Percentiles rank a stretch among this genome's conserved stretches.
Evolutionary conservation across 2,888 invertebrate genomes (phyloP).

Genomic region (Harpalus rufipes): DNA sequence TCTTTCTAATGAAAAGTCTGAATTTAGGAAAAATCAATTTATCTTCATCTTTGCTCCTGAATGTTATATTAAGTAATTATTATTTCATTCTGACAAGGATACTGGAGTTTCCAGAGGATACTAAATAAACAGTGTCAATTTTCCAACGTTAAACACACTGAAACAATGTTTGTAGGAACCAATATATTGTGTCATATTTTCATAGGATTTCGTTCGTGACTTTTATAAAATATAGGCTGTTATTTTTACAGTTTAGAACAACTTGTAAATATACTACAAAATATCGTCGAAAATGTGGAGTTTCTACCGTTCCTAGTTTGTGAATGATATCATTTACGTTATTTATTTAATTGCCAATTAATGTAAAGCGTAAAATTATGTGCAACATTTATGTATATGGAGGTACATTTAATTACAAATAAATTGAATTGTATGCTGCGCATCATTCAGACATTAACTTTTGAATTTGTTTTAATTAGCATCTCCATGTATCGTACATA

Average conservation of each 20-base stretch:
- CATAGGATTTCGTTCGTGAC: neutral
- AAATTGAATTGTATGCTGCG: neutral
- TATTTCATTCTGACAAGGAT: conserved; percentile 7
- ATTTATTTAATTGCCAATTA: too few relatives aligned
- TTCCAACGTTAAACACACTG: neutral
- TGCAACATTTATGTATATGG: neutral
- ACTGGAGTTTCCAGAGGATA: neutral
- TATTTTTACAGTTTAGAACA: too few relatives aligned
- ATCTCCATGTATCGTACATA: neutral
- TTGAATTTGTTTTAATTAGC: neutral
- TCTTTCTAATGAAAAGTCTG: conserved; percentile 34
- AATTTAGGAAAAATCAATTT: conserved; percentile 28
- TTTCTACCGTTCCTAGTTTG: too few relatives aligned
- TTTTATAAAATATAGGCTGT: neutral
- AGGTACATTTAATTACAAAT: neutral
- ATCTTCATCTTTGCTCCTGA: conserved; percentile 21
- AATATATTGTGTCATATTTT: neutral
- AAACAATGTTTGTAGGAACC: neutral
- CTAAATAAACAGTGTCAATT: conserved; percentile 4
- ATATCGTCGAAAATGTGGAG: neutral
- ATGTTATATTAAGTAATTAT: conserved; percentile 13
- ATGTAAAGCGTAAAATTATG: neutral
- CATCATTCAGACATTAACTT: neutral
- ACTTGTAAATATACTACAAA: neutral
- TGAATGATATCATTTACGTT: too few relatives aligned